Conservation (phyloP, 2,888 invertebrate genomes). For the Microdon myrmicae region DNA sequence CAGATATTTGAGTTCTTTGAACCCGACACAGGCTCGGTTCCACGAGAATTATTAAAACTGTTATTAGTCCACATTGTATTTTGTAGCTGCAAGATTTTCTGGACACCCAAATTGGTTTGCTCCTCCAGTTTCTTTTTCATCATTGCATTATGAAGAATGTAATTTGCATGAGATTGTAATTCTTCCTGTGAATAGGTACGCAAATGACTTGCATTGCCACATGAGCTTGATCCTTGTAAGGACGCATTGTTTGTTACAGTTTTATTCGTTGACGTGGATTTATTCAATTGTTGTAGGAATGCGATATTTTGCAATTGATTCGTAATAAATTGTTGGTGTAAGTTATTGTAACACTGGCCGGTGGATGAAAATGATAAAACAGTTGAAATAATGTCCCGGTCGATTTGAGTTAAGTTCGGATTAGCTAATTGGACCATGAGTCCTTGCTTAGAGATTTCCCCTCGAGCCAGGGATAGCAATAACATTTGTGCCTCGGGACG, state of each 20-base stretch:
- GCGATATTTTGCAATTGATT: conserved; percentile 64
- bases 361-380: conserved; percentile 63
- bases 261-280: conserved; percentile 49
- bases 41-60: conserved; percentile 14
- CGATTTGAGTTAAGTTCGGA: conserved; percentile 60
- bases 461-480: conserved; percentile 61
- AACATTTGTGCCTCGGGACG: conserved; percentile 62
- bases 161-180: conserved; percentile 62
- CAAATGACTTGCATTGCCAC: neutral
- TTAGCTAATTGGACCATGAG: conserved; percentile 62
- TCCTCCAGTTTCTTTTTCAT: conserved; percentile 64
- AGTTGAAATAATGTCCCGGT: conserved; percentile 64
- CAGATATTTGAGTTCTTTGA: no score
- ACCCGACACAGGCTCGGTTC: conserved; percentile 23
- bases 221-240: neutral
- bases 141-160: conserved; percentile 64
- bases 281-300: conserved; percentile 60
- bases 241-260: conserved; percentile 34
- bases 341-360: conserved; percentile 61
- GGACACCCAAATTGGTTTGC: conserved; percentile 57
- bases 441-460: conserved; percentile 64
- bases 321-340: conserved; percentile 60
- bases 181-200: conserved; percentile 59
- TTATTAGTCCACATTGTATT: conserved; percentile 16
- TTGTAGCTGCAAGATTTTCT: conserved; percentile 59